These are phyloP conservation scores for Galeruca laticollis DNA, from an alignment of 2,888 invertebrate genomes.

Conservation along the genomic window DNA sequence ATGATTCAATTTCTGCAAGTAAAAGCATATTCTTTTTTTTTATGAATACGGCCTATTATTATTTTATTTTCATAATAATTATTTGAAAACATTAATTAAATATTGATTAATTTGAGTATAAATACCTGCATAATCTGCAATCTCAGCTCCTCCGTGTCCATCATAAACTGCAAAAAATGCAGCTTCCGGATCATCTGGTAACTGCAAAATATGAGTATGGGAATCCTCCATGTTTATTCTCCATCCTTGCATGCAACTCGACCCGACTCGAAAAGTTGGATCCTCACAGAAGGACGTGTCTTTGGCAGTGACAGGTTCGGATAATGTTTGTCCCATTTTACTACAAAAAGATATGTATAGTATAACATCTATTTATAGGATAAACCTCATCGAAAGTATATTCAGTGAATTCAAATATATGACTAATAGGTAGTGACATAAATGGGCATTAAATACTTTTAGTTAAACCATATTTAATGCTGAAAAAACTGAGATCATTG, in stretches of 20 bases:
- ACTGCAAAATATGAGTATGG: slow-evolving; percentile 93
- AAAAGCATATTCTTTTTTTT: too few relatives aligned
- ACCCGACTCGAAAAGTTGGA: slow-evolving; percentile 82
- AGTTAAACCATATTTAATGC: background rate
- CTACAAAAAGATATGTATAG: slow-evolving; percentile 39
- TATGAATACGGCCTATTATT: too few relatives aligned
- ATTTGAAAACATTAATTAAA: too few relatives aligned
- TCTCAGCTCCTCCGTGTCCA: slow-evolving; percentile 85
- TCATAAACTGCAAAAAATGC: slow-evolving; percentile 97
- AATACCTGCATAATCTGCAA: slow-evolving; percentile 93
- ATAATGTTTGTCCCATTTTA: slow-evolving; percentile 95
- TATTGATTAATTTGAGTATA: slow-evolving; percentile 92
- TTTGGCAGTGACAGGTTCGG: slow-evolving; percentile 94
- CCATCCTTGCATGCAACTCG: slow-evolving; percentile 99
- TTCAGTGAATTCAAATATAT: too few relatives aligned
- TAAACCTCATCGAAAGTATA: too few relatives aligned
- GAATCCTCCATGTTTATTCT: slow-evolving; percentile 99
- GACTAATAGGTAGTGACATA: too few relatives aligned
- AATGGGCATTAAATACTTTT: too few relatives aligned
- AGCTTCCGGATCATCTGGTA: slow-evolving; percentile 92
- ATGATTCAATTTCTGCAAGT: too few relatives aligned
- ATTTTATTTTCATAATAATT: too few relatives aligned
- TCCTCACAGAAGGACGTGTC: slow-evolving; percentile 86
- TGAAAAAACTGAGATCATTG: background rate
- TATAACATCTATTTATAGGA: too few relatives aligned